These are phyloP conservation scores for Camelus bactrianus DNA, from an alignment of 2,113 vertebrate genomes.

Conservation along the genomic window DNA sequence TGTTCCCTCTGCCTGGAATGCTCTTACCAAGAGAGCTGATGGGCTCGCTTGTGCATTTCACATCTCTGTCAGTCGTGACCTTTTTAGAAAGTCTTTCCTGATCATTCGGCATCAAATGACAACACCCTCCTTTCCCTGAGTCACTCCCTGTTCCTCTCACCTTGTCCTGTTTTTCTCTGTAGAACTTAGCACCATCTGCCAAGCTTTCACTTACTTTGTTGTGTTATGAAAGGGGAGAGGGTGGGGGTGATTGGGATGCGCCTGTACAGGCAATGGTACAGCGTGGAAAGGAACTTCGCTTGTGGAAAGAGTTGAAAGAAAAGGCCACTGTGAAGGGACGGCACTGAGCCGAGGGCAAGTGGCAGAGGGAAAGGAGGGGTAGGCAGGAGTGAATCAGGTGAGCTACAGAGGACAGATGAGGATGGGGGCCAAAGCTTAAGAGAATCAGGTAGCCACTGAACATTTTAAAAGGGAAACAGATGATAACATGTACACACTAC, in stretches of 20 bases:
- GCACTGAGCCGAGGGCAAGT: background rate
- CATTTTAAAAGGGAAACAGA: background rate
- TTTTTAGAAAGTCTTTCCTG: background rate
- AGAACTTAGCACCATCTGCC: background rate
- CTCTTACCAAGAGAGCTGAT: background rate
- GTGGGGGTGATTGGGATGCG: background rate
- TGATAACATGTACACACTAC: no score
- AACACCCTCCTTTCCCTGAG: background rate
- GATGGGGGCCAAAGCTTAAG: background rate
- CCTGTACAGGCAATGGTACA: background rate
- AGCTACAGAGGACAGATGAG: background rate
- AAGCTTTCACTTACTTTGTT: constrained; percentile 28
- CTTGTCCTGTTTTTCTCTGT: background rate
- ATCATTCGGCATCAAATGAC: background rate
- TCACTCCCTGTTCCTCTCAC: background rate
- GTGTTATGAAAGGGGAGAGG: background rate
- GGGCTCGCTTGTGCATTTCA: background rate
- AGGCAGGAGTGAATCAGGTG: background rate
- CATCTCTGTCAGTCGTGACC: background rate
- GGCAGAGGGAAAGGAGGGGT: background rate
- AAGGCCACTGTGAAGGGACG: background rate
- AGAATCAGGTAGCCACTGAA: background rate
- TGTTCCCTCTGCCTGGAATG: background rate
- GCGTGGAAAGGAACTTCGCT: background rate
- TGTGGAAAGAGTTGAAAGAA: background rate